Percentiles rank a stretch among this genome's conserved stretches.
Conservation (phyloP, 2,797 vertebrate species). For the Sparus aurata region DNA sequence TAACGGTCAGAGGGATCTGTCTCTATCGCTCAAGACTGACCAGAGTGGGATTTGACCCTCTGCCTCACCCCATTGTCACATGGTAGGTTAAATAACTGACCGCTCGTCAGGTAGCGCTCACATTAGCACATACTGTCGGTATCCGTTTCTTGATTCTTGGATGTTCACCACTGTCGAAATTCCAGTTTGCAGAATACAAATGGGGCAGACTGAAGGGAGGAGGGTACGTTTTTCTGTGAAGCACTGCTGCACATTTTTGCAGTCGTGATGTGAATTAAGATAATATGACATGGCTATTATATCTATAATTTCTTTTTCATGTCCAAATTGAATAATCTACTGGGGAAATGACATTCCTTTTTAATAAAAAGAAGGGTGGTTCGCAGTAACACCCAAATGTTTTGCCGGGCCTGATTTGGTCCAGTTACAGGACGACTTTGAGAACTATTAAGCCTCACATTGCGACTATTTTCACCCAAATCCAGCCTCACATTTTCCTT, state of each 20-base stretch:
- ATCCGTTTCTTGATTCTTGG: conserved; percentile 1
- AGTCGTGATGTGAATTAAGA: conserved; percentile 39
- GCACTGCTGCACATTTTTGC: conserved; percentile 17
- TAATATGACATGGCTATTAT: conserved; percentile 23
- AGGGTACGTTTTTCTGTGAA: conserved; percentile 1
- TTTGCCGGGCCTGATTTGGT: background rate
- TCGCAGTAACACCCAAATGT: background rate
- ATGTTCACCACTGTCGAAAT: background rate
- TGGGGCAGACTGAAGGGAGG: background rate
- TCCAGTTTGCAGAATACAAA: background rate
- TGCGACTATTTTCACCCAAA: background rate
- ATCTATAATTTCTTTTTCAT: conserved; percentile 17
- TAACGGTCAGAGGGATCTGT: conserved; percentile 66
- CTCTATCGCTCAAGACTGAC: conserved; percentile 69
- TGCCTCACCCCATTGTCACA: conserved; percentile 57
- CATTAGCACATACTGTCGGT: conserved; percentile 10
- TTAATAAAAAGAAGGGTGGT: background rate
- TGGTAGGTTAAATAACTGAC: conserved; percentile 63
- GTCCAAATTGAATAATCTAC: conserved; percentile 4
- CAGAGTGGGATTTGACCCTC: conserved; percentile 60
- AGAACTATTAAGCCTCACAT: background rate
- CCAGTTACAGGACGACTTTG: background rate
- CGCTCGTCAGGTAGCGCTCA: conserved; percentile 52
- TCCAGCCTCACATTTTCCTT: background rate
- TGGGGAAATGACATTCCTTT: background rate